phyloP scores from a whole-genome alignment of 2,113 vertebrate genomes.

The Mugil cephalus region DNA sequence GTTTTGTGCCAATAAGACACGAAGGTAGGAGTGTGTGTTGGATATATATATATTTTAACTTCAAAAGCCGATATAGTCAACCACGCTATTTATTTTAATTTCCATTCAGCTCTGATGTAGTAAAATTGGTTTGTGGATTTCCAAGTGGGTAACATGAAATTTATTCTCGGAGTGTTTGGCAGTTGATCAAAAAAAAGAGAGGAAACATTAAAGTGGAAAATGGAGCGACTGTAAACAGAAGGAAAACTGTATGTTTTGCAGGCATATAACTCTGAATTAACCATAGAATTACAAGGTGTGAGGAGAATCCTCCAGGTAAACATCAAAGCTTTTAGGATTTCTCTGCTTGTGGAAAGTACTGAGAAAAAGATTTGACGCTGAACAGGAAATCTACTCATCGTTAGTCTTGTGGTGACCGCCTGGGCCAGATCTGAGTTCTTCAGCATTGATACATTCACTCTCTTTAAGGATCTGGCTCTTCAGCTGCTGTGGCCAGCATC shows the following conservation, averaged over 20 bases:
- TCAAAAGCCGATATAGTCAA: constrained; percentile 10
- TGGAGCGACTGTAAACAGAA: constrained; percentile 32
- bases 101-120: constrained; percentile 14
- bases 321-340: constrained; percentile 60
- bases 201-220: constrained; percentile 24
- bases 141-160: constrained; percentile 42
- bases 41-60: neutral
- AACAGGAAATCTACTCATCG: constrained; percentile 27
- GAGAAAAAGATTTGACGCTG: constrained; percentile 45
- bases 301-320: constrained; percentile 59
- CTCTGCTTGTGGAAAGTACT: constrained; percentile 34
- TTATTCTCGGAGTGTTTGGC: constrained; percentile 47
- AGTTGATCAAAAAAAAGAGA: constrained; percentile 55
- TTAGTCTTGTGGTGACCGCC: too few relatives aligned
- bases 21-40: too few relatives aligned
- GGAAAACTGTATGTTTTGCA: constrained; percentile 13
- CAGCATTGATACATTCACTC: neutral
- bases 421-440: neutral
- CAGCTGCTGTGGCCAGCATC: neutral
- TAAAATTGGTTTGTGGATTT: constrained; percentile 33
- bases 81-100: constrained; percentile 12
- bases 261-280: constrained; percentile 47
- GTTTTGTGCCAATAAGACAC: neutral
- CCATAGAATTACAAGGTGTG: constrained; percentile 41
- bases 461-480: neutral